Conservation (phyloP, 2,113 vertebrate genomes). For the Xiphophorus hellerii region DNA sequence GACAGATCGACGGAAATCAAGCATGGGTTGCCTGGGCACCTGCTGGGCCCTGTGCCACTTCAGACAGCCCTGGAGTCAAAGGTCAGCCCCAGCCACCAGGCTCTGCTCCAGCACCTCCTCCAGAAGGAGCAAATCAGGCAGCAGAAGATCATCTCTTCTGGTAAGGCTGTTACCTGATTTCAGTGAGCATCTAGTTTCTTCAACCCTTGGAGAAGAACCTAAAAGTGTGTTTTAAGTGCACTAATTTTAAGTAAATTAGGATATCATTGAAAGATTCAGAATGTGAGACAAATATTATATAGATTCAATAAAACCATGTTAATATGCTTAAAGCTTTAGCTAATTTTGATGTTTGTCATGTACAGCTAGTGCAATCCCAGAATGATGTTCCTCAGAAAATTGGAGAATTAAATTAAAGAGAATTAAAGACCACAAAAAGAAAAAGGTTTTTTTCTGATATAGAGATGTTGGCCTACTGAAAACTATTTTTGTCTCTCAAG, state of each 20-base stretch:
- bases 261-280: neutral
- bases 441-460: too few relatives aligned
- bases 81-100: conserved; percentile 95
- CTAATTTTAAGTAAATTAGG: neutral
- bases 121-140: conserved; percentile 97
- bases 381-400: too few relatives aligned
- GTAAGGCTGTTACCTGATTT: conserved; percentile 72
- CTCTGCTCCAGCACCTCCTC: conserved; percentile 94
- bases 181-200: neutral
- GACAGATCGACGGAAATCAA: conserved; percentile 86
- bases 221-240: neutral
- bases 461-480: too few relatives aligned
- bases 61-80: conserved; percentile 89
- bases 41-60: conserved; percentile 85
- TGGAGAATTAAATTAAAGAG: too few relatives aligned
- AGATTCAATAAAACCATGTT: neutral
- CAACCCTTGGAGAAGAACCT: neutral
- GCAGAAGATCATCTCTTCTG: conserved; percentile 91
- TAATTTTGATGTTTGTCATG: neutral
- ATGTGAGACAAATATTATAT: neutral
- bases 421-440: too few relatives aligned
- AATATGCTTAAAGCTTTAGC: neutral
- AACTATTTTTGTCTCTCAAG: too few relatives aligned
- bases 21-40: conserved; percentile 86
- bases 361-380: neutral